These are phyloP conservation scores for Dermolepida albohirtum DNA, from an alignment of 2,888 invertebrate genomes.

Conservation along the genomic window DNA sequence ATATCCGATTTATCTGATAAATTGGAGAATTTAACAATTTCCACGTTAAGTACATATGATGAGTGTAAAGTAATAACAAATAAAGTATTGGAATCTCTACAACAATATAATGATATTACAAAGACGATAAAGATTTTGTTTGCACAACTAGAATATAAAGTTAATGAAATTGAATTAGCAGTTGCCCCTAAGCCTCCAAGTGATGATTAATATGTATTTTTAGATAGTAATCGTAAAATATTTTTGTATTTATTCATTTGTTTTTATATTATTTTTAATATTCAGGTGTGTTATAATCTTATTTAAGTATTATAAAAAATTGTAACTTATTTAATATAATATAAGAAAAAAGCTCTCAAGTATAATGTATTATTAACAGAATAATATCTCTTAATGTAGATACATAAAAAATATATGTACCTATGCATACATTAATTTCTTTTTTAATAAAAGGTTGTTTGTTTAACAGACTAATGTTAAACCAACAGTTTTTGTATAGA, in stretches of 20 bases:
- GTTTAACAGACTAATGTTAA: too few species aligned
- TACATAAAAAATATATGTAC: too few species aligned
- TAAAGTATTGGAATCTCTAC: constrained; percentile 63
- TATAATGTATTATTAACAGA: too few species aligned
- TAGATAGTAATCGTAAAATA: constrained; percentile 5
- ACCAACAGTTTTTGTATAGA: too few species aligned
- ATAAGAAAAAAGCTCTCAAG: too few species aligned
- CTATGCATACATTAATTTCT: too few species aligned
- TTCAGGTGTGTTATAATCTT: constrained; percentile 37
- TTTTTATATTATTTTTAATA: constrained; percentile 7
- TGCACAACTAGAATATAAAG: constrained; percentile 63
- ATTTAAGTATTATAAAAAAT: constrained; percentile 46
- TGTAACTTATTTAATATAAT: constrained; percentile 33
- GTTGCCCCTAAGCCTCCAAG: constrained; percentile 59
- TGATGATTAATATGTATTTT: constrained; percentile 51
- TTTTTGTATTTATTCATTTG: constrained; percentile 22
- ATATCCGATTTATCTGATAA: constrained; percentile 64
- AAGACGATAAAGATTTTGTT: constrained; percentile 65
- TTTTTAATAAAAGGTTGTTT: too few species aligned
- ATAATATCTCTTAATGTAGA: too few species aligned
- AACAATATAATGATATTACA: constrained; percentile 67
- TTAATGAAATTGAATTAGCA: constrained; percentile 65
- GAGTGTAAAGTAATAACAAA: constrained; percentile 61
- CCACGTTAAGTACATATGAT: constrained; percentile 63
- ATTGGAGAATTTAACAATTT: constrained; percentile 62